Percentiles rank a stretch among this genome's conserved stretches.
Conservation (phyloP, 2,797 vertebrate species). For the Squalus acanthias region DNA sequence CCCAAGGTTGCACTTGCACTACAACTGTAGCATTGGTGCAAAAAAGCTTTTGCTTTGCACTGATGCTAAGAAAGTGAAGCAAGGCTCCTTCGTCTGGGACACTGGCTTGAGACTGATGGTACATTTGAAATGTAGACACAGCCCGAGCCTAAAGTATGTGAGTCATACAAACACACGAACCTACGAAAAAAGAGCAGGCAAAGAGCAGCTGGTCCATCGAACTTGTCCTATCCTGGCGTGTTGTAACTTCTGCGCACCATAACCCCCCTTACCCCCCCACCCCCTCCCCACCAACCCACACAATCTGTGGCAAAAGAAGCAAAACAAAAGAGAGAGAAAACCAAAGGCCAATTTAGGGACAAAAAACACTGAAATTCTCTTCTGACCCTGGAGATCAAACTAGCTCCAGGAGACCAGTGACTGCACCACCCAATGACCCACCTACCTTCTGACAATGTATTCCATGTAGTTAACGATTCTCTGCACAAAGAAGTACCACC, state of each 20-base stretch:
- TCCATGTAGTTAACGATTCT: too few species aligned
- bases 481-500: too few species aligned
- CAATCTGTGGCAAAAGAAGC: too few species aligned
- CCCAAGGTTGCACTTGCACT: not conserved
- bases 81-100: not conserved
- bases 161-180: not conserved
- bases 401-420: too few species aligned
- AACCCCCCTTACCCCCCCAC: not conserved
- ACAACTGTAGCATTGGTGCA: not conserved
- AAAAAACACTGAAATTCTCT: too few species aligned
- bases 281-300: not conserved
- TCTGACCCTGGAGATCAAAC: too few species aligned
- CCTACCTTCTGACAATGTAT: too few species aligned
- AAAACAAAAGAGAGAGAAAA: too few species aligned
- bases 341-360: too few species aligned
- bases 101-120: not conserved
- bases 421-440: too few species aligned
- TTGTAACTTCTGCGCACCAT: not conserved
- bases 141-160: too few species aligned
- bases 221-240: not conserved
- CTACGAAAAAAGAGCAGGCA: not conserved
- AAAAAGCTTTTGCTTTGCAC: not conserved
- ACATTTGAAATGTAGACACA: not conserved
- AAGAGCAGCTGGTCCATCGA: not conserved
- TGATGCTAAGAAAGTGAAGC: not conserved